Evolutionary conservation across 2,113 vertebrate genomes (phyloP).

Genomic region (rabbit (Oryctolagus cuniculus)): DNA sequence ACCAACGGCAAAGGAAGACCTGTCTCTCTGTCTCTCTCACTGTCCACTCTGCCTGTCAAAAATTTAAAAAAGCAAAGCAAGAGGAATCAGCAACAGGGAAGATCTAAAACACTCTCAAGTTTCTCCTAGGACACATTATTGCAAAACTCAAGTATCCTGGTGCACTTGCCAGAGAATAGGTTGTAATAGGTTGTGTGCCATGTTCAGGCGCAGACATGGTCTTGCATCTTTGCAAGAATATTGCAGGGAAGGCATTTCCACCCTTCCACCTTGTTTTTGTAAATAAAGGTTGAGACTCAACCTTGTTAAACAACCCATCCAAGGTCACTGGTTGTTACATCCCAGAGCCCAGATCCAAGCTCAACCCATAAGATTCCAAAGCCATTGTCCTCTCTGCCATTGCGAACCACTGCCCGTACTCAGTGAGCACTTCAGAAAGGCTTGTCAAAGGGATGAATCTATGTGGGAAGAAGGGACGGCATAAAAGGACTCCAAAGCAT

Average conservation of each 20-base stretch:
- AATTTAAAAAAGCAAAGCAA: slow-evolving; percentile 14
- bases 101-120: not conserved
- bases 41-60: too few relatives aligned
- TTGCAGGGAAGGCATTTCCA: not conserved
- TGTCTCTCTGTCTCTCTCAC: too few relatives aligned
- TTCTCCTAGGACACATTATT: not conserved
- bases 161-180: not conserved
- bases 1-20: too few relatives aligned
- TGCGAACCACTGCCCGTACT: not conserved
- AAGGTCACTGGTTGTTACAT: not conserved
- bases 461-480: not conserved
- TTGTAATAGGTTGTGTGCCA: not conserved
- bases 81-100: not conserved
- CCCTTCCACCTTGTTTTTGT: not conserved
- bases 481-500: not conserved
- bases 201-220: not conserved
- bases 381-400: not conserved
- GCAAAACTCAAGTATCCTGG: not conserved
- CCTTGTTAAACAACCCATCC: not conserved
- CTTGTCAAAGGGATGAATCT: slow-evolving; percentile 43
- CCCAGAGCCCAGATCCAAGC: not conserved
- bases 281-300: not conserved
- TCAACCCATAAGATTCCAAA: not conserved
- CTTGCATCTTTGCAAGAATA: not conserved
- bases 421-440: not conserved